A percentile compares a stretch with the other conserved stretches of the same genome.
phyloP scores from a whole-genome alignment of 2,113 vertebrate genomes.

The Nematolebias whitei region DNA sequence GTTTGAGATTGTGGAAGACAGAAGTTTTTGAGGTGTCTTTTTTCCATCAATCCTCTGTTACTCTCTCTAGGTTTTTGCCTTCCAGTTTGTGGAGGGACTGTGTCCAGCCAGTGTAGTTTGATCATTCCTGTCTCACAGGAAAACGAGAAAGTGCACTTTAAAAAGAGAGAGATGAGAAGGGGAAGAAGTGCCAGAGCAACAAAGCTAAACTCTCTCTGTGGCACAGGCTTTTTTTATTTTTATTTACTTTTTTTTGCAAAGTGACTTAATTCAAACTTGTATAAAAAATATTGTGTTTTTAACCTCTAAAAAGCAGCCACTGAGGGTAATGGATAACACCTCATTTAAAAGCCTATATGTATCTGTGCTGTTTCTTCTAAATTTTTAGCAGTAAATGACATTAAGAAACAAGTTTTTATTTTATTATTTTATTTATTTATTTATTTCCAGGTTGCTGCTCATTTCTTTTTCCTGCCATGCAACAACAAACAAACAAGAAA shows the following conservation, averaged over 20 bases:
- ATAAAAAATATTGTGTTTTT: conserved; percentile 64
- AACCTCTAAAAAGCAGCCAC: conserved; percentile 66
- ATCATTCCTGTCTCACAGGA: conserved; percentile 66
- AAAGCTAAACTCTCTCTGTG: conserved; percentile 54
- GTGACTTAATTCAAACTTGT: conserved; percentile 56
- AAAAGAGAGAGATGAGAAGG: not conserved
- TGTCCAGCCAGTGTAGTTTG: conserved; percentile 74
- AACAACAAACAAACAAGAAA: conserved; percentile 54
- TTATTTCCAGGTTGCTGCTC: conserved; percentile 41
- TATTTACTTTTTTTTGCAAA: conserved; percentile 39
- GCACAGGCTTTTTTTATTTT: conserved; percentile 49
- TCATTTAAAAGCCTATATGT: conserved; percentile 34
- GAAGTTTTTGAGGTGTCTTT: conserved; percentile 50
- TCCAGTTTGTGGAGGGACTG: conserved; percentile 58
- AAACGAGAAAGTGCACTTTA: conserved; percentile 45
- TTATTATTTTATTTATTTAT: not conserved
- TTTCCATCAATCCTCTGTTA: conserved; percentile 57
- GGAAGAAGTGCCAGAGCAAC: conserved; percentile 55
- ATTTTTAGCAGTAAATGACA: conserved; percentile 29
- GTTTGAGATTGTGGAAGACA: conserved; percentile 67
- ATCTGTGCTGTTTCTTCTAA: conserved; percentile 48
- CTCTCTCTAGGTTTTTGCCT: conserved; percentile 58
- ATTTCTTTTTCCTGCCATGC: conserved; percentile 19
- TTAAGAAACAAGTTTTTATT: conserved; percentile 19
- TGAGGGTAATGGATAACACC: conserved; percentile 48